Evolutionary conservation across 2,113 vertebrate genomes (phyloP).

Genomic region (Bucco capensis): DNA sequence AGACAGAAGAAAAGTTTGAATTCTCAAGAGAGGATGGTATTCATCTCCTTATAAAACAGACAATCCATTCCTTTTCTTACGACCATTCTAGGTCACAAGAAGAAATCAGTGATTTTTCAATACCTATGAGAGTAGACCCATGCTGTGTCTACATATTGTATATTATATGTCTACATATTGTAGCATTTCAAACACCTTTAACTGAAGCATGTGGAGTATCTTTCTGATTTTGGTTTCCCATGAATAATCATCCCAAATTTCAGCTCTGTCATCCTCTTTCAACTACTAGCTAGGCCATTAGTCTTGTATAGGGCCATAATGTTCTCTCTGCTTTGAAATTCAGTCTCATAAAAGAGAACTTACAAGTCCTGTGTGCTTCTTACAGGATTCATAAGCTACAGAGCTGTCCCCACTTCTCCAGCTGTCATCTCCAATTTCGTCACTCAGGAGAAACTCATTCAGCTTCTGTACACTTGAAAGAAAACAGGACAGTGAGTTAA

Average conservation of each 20-base stretch:
- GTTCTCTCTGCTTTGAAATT: not conserved
- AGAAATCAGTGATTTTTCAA: not conserved
- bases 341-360: conserved; percentile 54
- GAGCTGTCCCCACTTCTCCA: conserved; percentile 85
- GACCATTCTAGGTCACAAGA: not conserved
- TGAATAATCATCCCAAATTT: not conserved
- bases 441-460: conserved; percentile 93
- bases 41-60: not conserved
- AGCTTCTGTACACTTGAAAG: conserved; percentile 90
- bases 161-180: too few species aligned
- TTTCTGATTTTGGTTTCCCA: not conserved
- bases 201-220: not conserved
- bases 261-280: not conserved
- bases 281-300: not conserved
- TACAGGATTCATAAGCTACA: conserved; percentile 82
- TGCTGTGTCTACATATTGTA: too few species aligned
- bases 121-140: not conserved
- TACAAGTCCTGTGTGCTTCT: conserved; percentile 85
- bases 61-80: not conserved
- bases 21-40: not conserved
- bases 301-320: not conserved
- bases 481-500: not conserved
- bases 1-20: not conserved
- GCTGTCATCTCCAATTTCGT: conserved; percentile 94
- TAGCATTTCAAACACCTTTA: not conserved